phyloP scores from a whole-genome alignment of 2,888 invertebrate genomes.

The Andricus quercusramuli region DNA sequence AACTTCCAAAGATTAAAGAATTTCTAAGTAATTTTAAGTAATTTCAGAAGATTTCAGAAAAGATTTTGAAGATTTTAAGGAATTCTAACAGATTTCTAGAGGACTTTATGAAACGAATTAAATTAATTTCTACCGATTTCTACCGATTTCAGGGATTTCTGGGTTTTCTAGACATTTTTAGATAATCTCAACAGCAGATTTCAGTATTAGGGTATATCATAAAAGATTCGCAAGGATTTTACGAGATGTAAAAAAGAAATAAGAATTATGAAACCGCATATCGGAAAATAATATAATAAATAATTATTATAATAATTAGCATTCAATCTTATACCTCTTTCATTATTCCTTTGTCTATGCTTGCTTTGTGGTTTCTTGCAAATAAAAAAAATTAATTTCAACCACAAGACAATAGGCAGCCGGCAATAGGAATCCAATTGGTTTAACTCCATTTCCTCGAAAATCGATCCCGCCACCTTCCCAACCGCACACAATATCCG shows the following conservation, averaged over 20 bases:
- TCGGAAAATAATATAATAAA: neutral
- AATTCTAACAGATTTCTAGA: no score
- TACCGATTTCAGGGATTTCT: no score
- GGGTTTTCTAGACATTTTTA: no score
- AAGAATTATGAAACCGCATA: neutral
- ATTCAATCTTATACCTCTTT: neutral
- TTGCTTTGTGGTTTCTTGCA: neutral
- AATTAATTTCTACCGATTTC: no score
- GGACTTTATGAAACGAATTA: no score
- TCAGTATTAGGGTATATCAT: no score
- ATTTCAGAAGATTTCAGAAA: no score
- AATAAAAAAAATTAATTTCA: slow-evolving; percentile 24
- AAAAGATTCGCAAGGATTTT: no score
- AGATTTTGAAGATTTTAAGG: no score
- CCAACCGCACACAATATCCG: neutral
- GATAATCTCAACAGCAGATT: no score
- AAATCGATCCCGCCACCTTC: neutral
- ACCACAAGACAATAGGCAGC: neutral
- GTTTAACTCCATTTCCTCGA: neutral
- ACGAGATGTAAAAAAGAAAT: neutral
- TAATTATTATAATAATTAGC: neutral
- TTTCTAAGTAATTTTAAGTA: no score
- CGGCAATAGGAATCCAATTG: neutral
- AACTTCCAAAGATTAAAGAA: no score
- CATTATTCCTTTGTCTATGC: neutral